Evolutionary conservation across 2,113 vertebrate genomes (phyloP).

Genomic region (Oryzias curvinotus): DNA sequence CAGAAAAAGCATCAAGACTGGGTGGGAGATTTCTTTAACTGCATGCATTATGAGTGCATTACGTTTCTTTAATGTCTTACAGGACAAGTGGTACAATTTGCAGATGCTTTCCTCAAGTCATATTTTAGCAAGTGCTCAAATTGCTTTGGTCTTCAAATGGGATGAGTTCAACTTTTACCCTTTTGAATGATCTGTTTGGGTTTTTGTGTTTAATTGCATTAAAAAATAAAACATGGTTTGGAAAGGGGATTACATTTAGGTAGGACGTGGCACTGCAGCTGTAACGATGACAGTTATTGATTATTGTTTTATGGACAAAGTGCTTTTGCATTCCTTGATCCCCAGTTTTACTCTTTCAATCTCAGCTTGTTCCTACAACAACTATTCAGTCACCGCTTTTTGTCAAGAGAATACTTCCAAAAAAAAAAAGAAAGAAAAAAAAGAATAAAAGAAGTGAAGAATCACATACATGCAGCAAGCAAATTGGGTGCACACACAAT

Average conservation of each 20-base stretch:
- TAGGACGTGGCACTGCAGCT: constrained; percentile 23
- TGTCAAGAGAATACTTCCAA: constrained; percentile 33
- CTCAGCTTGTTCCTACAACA: constrained; percentile 30
- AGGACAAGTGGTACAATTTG: constrained; percentile 52
- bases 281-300: constrained; percentile 57
- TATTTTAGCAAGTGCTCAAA: constrained; percentile 47
- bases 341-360: constrained; percentile 1
- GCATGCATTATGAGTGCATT: constrained; percentile 71
- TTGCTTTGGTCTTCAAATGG: constrained; percentile 1
- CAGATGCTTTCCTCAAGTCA: constrained; percentile 49
- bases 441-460: constrained; percentile 6
- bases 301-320: constrained; percentile 47
- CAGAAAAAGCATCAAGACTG: constrained; percentile 53
- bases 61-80: constrained; percentile 69
- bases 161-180: constrained; percentile 5
- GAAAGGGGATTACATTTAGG: constrained; percentile 31
- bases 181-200: constrained; percentile 21
- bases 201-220: neutral
- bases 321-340: constrained; percentile 19
- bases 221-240: neutral
- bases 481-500: constrained; percentile 36
- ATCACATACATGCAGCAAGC: constrained; percentile 39
- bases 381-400: constrained; percentile 43
- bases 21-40: constrained; percentile 70
- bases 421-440: constrained; percentile 5